These are phyloP conservation scores for Lamellibrachia luymesi DNA, from an alignment of 1,140 invertebrate genomes.

Conservation along the genomic window DNA sequence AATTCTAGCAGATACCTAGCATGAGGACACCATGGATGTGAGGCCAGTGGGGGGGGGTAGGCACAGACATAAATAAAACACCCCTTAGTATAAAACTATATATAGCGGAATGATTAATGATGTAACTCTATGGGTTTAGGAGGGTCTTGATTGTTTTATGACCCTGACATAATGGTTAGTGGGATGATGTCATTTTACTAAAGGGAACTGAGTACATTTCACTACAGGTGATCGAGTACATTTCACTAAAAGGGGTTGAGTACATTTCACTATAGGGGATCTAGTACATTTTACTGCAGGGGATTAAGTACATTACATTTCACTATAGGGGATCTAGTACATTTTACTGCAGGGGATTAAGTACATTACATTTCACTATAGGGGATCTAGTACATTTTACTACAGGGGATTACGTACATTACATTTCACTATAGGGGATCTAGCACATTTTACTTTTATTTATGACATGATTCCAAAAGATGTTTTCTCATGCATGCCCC, in stretches of 20 bases:
- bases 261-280: background rate
- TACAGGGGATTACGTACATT: background rate
- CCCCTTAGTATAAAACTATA: too few relatives aligned
- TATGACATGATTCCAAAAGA: background rate
- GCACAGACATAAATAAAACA: too few relatives aligned
- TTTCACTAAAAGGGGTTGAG: background rate
- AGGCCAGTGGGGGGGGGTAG: too few relatives aligned
- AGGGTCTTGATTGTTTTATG: background rate
- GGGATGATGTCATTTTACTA: background rate
- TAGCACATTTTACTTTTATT: background rate
- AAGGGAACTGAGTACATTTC: background rate
- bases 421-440: background rate
- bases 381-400: background rate
- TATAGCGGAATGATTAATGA: too few relatives aligned
- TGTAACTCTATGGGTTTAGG: background rate
- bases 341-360: too few relatives aligned
- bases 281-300: background rate
- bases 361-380: too few relatives aligned
- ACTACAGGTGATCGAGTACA: background rate
- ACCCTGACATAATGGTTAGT: background rate
- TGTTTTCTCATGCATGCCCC: background rate
- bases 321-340: background rate
- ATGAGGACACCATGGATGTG: too few relatives aligned
- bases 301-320: background rate
- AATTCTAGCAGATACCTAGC: too few relatives aligned